phyloP scores from a whole-genome alignment of 2,113 vertebrate genomes.

The Leucoraja erinaceus region DNA sequence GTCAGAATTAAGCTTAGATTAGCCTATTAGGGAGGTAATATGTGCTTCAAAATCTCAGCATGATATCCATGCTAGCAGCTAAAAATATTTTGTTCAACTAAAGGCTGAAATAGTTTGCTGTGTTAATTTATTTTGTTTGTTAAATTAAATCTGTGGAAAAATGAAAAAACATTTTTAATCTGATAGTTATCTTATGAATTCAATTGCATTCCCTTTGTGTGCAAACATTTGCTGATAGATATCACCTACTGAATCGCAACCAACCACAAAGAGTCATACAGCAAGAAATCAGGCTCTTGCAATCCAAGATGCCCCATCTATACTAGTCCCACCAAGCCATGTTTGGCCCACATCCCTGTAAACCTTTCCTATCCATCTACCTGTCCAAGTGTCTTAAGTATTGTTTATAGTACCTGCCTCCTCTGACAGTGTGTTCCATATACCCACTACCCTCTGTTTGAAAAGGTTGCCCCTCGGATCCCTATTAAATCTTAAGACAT shows the following conservation, averaged over 20 bases:
- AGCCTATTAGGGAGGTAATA: background rate
- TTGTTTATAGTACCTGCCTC: too few relatives aligned
- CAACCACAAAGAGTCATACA: background rate
- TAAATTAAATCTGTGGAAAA: background rate
- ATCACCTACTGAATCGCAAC: background rate
- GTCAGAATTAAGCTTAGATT: background rate
- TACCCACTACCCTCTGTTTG: too few relatives aligned
- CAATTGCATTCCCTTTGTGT: background rate
- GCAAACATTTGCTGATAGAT: background rate
- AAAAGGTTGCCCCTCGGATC: too few relatives aligned
- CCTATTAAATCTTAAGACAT: too few relatives aligned
- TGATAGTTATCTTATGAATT: background rate
- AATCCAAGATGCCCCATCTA: too few relatives aligned
- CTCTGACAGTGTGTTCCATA: too few relatives aligned
- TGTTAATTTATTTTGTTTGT: background rate
- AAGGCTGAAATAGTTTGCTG: background rate
- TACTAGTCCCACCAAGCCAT: too few relatives aligned
- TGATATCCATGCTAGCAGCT: background rate
- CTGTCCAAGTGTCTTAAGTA: too few relatives aligned
- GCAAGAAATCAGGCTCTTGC: too few relatives aligned
- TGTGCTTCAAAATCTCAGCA: background rate
- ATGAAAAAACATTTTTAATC: background rate
- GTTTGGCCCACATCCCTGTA: too few relatives aligned
- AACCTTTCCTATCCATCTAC: too few relatives aligned
- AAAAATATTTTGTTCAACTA: background rate